Evolutionary conservation across 2,113 vertebrate species (phyloP), one percentile per base, ranked within the genome.

Genomic region (Anoplopoma fimbria): DNA sequence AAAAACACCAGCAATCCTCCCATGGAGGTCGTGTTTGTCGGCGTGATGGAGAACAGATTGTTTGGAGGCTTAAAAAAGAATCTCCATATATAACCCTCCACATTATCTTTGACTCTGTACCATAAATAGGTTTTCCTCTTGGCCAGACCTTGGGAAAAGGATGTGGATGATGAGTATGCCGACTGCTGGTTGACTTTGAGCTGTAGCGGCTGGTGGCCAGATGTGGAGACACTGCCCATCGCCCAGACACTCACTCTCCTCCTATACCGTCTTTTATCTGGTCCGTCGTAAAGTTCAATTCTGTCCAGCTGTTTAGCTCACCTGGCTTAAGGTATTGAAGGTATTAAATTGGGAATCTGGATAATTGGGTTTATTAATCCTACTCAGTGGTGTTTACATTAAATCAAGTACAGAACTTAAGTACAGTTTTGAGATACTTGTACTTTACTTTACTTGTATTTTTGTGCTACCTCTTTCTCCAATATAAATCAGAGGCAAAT

Each of bases 191-290:
- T 29, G 49, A 69, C 63, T 84, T 53, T 78, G 60, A 91, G 78
- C 53, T 61, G 17, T 21, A 27, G 69, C 31, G 86, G 87, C 92
- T 95, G 93, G 76, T 14, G 73, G 74, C 86, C 93, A 95, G 90
- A 93, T 91, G 90, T 91, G 71, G 55, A 82, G 78, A 77, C 72
- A 6, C 45, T 81, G 87, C 72, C 84, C 81, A 21, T 72, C 62
- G 31, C 42, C 87, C 42, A 67, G 74, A 40, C 58, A 6, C 61
- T 49, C 29, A 21, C 14, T 9, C 40, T 51, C 36, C 45, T 79
- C 65, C 4, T 14, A 1, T 33, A 33, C 25, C 42, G 12, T 36
- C 67, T 69, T 69, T 38, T 31, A 53, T 49, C 57, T 49, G 63
- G 34, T 49, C 79, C 65, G n/a, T 58, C 64, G 33, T 33, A 9